Evolutionary conservation across 2,113 vertebrate genomes (phyloP).

Genomic region (Cercopithecus mona): DNA sequence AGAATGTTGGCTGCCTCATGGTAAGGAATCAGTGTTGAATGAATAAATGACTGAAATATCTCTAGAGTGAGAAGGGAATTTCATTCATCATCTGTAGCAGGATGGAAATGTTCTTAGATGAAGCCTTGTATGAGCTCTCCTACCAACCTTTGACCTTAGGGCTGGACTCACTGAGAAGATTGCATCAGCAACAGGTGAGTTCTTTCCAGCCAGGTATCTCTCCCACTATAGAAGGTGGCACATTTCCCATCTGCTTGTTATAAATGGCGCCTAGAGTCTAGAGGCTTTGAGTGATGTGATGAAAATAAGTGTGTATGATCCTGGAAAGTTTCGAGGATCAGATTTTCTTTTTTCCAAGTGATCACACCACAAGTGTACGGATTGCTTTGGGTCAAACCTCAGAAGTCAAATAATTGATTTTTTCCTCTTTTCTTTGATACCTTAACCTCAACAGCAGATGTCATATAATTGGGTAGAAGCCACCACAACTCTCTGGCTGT

Average conservation of each 20-base stretch:
- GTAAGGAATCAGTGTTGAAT: not conserved
- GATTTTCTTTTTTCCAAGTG: not conserved
- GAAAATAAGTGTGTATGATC: not conserved
- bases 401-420: not conserved
- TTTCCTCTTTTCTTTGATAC: slow-evolving; percentile 12
- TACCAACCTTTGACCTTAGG: not conserved
- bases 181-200: not conserved
- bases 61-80: not conserved
- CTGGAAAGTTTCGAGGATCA: not conserved
- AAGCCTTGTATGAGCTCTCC: not conserved
- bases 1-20: not conserved
- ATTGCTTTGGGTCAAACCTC: not conserved
- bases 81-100: not conserved
- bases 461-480: not conserved
- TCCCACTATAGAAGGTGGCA: not conserved
- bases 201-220: not conserved
- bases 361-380: not conserved
- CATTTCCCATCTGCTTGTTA: not conserved
- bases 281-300: not conserved
- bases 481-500: not conserved
- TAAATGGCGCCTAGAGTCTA: not conserved
- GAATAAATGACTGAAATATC: not conserved
- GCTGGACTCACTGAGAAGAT: not conserved
- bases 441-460: not conserved
- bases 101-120: not conserved